Evolutionary conservation across 2,113 vertebrate genomes (phyloP).

Genomic region (Ptychochromis oligacanthus): DNA sequence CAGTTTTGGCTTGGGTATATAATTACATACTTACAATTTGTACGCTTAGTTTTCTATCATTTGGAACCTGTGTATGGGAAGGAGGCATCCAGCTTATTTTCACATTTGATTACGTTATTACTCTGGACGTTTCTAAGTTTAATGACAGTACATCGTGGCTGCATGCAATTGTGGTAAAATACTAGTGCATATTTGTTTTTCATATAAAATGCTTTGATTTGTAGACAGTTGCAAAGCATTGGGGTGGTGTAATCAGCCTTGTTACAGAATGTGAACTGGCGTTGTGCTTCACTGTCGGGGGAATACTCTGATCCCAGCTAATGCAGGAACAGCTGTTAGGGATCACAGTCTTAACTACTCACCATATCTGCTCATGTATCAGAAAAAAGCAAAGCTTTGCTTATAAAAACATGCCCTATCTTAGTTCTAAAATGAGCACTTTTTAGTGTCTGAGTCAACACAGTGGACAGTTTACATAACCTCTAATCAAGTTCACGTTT

Average conservation of each 20-base stretch:
- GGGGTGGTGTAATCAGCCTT: slow-evolving; percentile 55
- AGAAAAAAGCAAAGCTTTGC: slow-evolving; percentile 58
- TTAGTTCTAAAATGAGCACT: slow-evolving; percentile 60
- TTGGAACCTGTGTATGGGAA: not conserved
- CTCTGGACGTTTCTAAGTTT: not conserved
- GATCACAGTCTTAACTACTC: slow-evolving; percentile 74
- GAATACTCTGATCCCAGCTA: slow-evolving; percentile 76
- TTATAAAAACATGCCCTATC: slow-evolving; percentile 64
- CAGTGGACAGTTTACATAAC: slow-evolving; percentile 31
- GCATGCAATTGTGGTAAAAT: not conserved
- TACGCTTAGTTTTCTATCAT: not conserved
- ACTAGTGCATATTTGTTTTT: not conserved
- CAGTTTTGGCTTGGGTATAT: not conserved
- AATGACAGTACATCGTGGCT: not conserved
- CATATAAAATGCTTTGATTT: not conserved
- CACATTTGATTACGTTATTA: not conserved
- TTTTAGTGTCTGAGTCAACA: slow-evolving; percentile 32
- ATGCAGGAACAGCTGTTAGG: slow-evolving; percentile 78
- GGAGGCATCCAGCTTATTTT: not conserved
- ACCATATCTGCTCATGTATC: slow-evolving; percentile 67
- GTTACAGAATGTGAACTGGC: slow-evolving; percentile 68
- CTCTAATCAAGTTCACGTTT: slow-evolving; percentile 33
- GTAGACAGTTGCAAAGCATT: slow-evolving; percentile 23
- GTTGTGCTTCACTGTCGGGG: slow-evolving; percentile 53
- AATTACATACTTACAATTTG: not conserved